phyloP scores from a whole-genome alignment of 2,888 invertebrate species.

The Drosophila falleni region DNA sequence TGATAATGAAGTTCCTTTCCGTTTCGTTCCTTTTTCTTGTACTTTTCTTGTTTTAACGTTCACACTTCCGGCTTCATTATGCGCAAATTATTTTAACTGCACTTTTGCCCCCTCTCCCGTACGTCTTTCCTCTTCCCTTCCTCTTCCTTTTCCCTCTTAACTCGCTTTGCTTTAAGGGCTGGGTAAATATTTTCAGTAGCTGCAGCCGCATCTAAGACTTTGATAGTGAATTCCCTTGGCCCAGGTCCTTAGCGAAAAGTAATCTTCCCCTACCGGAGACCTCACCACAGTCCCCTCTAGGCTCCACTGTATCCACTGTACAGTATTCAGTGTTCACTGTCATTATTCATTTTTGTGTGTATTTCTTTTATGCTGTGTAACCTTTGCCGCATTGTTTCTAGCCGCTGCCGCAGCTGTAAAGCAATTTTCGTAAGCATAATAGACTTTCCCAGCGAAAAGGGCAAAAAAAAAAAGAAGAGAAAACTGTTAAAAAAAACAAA shows the following conservation, averaged over 20 bases:
- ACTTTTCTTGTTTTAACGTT: constrained; percentile 65
- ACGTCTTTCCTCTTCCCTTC: neutral
- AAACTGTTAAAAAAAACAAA: constrained; percentile 43
- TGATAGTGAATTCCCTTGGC: constrained; percentile 56
- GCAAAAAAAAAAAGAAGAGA: constrained; percentile 16
- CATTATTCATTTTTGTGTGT: constrained; percentile 76
- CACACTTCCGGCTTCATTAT: constrained; percentile 81
- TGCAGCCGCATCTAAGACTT: constrained; percentile 57
- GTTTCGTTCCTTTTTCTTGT: constrained; percentile 70
- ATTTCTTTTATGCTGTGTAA: constrained; percentile 78
- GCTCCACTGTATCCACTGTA: constrained; percentile 26
- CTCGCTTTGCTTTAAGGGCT: constrained; percentile 8
- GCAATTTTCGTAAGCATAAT: constrained; percentile 78
- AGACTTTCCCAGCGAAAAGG: constrained; percentile 65
- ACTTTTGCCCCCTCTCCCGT: constrained; percentile 47
- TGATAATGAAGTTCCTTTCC: constrained; percentile 75
- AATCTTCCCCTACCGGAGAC: constrained; percentile 27
- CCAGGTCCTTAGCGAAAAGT: constrained; percentile 55
- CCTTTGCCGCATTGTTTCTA: constrained; percentile 78
- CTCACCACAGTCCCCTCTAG: neutral
- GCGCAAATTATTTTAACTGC: constrained; percentile 79
- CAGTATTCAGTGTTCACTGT: constrained; percentile 55
- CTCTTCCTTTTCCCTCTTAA: neutral
- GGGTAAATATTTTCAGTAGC: constrained; percentile 53
- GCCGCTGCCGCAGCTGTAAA: constrained; percentile 71